These are phyloP conservation scores for Tachina lurida DNA, from an alignment of 2,888 invertebrate genomes.

Conservation along the genomic window DNA sequence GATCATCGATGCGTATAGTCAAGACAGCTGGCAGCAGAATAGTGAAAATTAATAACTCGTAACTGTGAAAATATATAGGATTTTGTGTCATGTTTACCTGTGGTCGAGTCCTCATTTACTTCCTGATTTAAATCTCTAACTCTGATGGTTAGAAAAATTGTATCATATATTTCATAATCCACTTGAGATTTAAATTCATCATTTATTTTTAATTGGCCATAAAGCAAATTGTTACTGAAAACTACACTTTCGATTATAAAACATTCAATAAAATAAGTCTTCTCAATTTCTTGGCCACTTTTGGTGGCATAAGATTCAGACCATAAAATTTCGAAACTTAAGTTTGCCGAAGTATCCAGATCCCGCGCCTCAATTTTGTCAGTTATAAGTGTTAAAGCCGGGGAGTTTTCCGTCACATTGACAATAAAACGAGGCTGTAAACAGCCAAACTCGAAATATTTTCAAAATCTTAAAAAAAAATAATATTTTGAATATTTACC, in stretches of 20 bases:
- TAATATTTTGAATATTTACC: slow-evolving; percentile 81
- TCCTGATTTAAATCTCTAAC: slow-evolving; percentile 84
- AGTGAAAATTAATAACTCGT: neutral
- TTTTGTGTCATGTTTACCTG: slow-evolving; percentile 80
- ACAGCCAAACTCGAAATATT: neutral
- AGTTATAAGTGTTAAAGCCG: slow-evolving; percentile 81
- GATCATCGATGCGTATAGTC: slow-evolving; percentile 85
- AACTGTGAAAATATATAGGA: neutral
- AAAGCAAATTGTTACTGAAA: slow-evolving; percentile 69
- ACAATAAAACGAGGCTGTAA: slow-evolving; percentile 78
- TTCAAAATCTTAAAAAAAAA: neutral
- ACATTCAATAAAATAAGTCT: slow-evolving; percentile 73
- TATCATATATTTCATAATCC: slow-evolving; percentile 86
- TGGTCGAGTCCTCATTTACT: slow-evolving; percentile 83
- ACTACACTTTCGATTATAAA: slow-evolving; percentile 75
- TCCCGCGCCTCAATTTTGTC: slow-evolving; percentile 84
- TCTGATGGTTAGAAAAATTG: slow-evolving; percentile 84
- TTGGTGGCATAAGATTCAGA: slow-evolving; percentile 85
- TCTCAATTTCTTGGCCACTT: slow-evolving; percentile 82
- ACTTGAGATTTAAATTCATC: slow-evolving; percentile 79
- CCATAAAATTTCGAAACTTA: slow-evolving; percentile 86
- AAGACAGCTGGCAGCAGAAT: slow-evolving; percentile 83
- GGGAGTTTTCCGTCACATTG: slow-evolving; percentile 85
- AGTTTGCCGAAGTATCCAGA: slow-evolving; percentile 85
- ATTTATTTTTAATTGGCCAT: slow-evolving; percentile 74